phyloP scores from a whole-genome alignment of 2,888 invertebrate species.

The Electrophaes corylata region DNA sequence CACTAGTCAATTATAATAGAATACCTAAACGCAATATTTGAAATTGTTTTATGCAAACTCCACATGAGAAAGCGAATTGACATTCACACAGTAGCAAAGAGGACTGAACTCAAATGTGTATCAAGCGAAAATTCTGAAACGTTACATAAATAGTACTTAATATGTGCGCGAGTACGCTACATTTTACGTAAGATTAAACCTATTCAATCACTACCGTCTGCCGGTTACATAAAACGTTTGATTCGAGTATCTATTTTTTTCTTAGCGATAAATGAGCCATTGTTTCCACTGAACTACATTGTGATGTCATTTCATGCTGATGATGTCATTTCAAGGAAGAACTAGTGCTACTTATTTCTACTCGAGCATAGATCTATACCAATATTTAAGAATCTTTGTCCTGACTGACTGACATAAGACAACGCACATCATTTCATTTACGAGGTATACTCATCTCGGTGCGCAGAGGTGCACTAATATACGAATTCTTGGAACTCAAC shows the following conservation, averaged over 20 bases:
- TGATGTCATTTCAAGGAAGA: constrained; percentile 57
- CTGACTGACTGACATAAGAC: no score
- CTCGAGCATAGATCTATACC: constrained; percentile 21
- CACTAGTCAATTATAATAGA: background rate
- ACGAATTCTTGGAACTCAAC: no score
- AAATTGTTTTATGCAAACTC: constrained; percentile 3
- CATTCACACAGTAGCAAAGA: constrained; percentile 31
- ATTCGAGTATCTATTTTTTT: constrained; percentile 52
- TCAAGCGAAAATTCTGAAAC: constrained; percentile 51
- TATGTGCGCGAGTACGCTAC: constrained; percentile 68
- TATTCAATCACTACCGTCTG: constrained; percentile 77
- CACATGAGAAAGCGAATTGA: constrained; percentile 25
- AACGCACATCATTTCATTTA: no score
- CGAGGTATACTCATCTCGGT: no score
- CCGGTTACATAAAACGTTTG: constrained; percentile 62
- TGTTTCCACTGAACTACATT: constrained; percentile 51
- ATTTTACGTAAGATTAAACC: constrained; percentile 76
- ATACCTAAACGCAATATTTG: constrained; percentile 9
- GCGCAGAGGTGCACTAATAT: no score
- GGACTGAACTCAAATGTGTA: constrained; percentile 39
- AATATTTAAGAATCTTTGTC: no score
- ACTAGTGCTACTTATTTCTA: constrained; percentile 36
- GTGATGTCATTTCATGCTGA: constrained; percentile 50
- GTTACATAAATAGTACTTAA: constrained; percentile 63
- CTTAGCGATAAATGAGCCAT: constrained; percentile 35